Conservation (phyloP, 2,797 vertebrate species). For the Sciurus carolinensis region DNA sequence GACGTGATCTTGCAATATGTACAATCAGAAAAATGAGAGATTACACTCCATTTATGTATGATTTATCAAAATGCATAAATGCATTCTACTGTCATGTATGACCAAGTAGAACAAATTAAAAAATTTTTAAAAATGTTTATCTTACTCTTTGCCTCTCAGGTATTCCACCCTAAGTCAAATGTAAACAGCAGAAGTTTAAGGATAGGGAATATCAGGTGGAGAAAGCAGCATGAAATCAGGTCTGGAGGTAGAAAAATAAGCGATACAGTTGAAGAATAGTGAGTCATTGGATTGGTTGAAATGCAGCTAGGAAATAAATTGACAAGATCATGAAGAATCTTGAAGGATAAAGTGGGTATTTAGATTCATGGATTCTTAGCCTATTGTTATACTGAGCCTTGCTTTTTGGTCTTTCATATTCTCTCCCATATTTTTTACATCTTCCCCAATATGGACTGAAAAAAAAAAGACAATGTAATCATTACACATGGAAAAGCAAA, state of each 20-base stretch:
- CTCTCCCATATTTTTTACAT: background rate
- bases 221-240: background rate
- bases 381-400: background rate
- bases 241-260: background rate
- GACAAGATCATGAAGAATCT: background rate
- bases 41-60: too few species aligned
- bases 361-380: background rate
- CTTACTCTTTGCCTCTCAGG: background rate
- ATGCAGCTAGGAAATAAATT: background rate
- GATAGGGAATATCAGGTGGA: background rate
- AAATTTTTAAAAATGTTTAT: background rate
- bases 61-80: too few species aligned
- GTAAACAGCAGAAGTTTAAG: background rate
- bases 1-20: too few species aligned
- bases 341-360: background rate
- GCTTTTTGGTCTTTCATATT: background rate
- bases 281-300: background rate
- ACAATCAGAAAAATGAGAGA: too few species aligned
- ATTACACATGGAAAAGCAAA: background rate
- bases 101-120: too few species aligned
- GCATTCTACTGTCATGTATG: too few species aligned
- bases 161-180: conserved; percentile 3
- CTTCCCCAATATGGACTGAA: background rate
- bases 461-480: background rate
- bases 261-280: background rate